Evolutionary conservation across 2,113 vertebrate genomes (phyloP).

Genomic region (Trematomus loennbergii): DNA sequence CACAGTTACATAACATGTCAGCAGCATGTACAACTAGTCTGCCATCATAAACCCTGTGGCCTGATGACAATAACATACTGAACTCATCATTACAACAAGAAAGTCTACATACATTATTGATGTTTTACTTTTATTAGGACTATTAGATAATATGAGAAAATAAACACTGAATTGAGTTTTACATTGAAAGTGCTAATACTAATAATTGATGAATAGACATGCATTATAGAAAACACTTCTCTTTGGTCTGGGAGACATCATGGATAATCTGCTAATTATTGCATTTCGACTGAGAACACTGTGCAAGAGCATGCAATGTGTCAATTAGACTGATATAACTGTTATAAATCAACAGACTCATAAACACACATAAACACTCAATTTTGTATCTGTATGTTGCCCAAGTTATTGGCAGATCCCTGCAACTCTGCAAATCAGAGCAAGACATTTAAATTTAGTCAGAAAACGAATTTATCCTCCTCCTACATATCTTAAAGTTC

Average conservation of each 20-base stretch:
- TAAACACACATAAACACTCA: conserved; percentile 12
- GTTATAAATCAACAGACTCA: background rate
- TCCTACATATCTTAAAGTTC: background rate
- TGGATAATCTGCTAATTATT: conserved; percentile 8
- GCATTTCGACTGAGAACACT: conserved; percentile 2
- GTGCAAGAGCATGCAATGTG: conserved; percentile 26
- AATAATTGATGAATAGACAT: background rate
- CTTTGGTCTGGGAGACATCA: background rate
- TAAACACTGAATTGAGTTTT: background rate
- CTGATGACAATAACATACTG: background rate
- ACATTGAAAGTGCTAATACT: background rate
- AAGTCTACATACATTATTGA: background rate
- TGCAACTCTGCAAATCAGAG: conserved; percentile 9
- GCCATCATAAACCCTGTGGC: background rate
- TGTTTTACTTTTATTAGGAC: background rate
- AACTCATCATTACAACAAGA: background rate
- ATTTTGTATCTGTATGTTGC: background rate
- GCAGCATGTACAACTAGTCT: background rate
- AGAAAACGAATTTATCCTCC: background rate
- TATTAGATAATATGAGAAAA: background rate
- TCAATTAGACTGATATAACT: conserved; percentile 37
- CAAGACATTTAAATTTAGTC: conserved; percentile 15
- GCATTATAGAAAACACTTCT: background rate
- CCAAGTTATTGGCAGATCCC: conserved; percentile 31
- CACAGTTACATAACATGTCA: conserved; percentile 23